Percentiles rank a stretch among this genome's conserved stretches.
phyloP scores from a whole-genome alignment of 2,888 invertebrate genomes.

The Hedya salicella region DNA sequence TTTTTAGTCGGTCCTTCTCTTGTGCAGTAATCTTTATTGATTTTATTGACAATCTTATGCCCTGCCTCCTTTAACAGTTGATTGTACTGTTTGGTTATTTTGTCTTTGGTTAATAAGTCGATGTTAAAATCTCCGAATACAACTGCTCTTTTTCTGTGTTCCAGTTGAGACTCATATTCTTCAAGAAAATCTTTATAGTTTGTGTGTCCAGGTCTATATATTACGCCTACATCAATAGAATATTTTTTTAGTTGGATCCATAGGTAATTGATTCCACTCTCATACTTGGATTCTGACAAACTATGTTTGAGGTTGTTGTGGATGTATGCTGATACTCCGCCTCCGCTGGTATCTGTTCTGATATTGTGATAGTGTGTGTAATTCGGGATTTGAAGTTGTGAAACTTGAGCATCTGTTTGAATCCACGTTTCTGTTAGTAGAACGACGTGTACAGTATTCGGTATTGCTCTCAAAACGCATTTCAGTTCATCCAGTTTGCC shows the following conservation, averaged over 20 bases:
- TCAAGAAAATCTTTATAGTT: conserved; percentile 1
- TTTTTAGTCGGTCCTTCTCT: background rate
- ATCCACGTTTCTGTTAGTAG: too few species aligned
- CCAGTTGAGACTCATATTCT: conserved; percentile 4
- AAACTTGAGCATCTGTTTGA: too few species aligned
- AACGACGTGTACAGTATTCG: too few species aligned
- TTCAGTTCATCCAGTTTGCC: background rate
- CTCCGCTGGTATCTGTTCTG: conserved; percentile 46
- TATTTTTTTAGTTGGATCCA: conserved; percentile 47
- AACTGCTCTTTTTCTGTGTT: background rate
- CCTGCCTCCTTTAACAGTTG: background rate
- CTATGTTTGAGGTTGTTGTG: conserved; percentile 47
- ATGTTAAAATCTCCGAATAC: background rate
- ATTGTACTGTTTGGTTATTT: conserved; percentile 3
- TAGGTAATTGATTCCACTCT: conserved; percentile 47
- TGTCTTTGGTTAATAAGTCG: background rate
- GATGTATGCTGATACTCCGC: conserved; percentile 49
- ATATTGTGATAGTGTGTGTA: conserved; percentile 40
- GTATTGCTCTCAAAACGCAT: too few species aligned
- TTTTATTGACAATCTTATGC: conserved; percentile 1
- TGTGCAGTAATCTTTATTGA: background rate
- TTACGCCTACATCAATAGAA: conserved; percentile 44
- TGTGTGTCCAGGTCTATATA: conserved; percentile 44
- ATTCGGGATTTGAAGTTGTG: too few species aligned
- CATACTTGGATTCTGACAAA: conserved; percentile 38